Base-by-base conservation (phyloP, 2,797 vertebrate species). In the Glossophaga mutica region DNA sequence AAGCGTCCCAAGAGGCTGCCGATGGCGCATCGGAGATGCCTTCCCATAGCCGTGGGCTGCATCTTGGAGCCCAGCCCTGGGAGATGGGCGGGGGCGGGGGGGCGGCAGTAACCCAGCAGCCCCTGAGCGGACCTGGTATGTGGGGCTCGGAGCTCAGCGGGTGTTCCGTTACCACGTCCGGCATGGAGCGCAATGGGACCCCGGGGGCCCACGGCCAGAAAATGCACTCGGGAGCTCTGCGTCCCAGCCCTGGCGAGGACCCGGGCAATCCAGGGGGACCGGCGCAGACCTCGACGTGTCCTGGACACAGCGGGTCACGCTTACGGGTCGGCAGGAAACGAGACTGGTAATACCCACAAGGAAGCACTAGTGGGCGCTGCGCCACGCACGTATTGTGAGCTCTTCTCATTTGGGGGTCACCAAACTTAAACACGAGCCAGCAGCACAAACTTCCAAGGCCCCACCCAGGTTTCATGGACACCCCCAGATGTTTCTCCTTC, bases 171-270 rank as follows among this genome's bases (percentile, higher is more conserved):
- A 10, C 19, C 65, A 37, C 32, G 6, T 5, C 14, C 1, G 39
- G 12, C 0, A 0, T 11, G 71, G 48, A 7, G 2, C 0, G 9
- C 0, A 8, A n/a, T 26, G 0, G 21, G 26, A 32, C 59, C 5
- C 0, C 12, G 34, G 11, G 59, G 42, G 15, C 74, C 55, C 0
- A 3, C 4, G 52, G 50, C 32, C 67, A 78, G 59, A 11, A 62
- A 1, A 32, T 0, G 0, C 2, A 3, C 50, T 0, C 1, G 0
- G 0, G 0, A 29, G 12, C 52, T 7, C 52, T 0, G 14, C n/a
- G 9, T 12, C 7, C 19, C 39, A 0, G 34, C 10, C 1, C 32
- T 0, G 19, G 29, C 14, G 26, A 26, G 14, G 0, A 1, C 1
- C 9, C 9, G 0, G 5, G 29, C 1, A 2, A 0, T 8, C 81